Evolutionary conservation across 2,797 vertebrate genomes (phyloP).

Genomic region (Pseudochromis fuscus): DNA sequence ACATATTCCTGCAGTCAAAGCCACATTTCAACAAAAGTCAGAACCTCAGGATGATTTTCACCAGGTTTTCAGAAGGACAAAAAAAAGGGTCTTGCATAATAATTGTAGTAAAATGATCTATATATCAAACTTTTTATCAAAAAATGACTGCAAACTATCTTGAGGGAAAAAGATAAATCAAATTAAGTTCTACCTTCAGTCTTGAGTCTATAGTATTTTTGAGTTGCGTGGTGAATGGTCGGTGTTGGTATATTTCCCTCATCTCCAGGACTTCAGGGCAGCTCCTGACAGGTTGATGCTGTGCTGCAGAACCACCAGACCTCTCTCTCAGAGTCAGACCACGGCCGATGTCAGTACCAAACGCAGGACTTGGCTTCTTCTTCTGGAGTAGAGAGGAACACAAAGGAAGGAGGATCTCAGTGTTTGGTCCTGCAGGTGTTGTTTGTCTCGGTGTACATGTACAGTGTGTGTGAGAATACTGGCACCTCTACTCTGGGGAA

Average conservation of each 20-base stretch:
- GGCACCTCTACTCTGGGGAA: conserved; percentile 87
- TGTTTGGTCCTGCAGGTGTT: background rate
- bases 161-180: background rate
- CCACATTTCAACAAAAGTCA: conserved; percentile 8
- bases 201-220: conserved; percentile 84
- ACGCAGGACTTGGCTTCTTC: conserved; percentile 73
- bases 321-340: conserved; percentile 78
- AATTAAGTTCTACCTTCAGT: conserved; percentile 84
- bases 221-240: conserved; percentile 75
- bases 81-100: background rate
- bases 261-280: conserved; percentile 88
- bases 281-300: conserved; percentile 65
- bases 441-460: background rate
- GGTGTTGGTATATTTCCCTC: conserved; percentile 88
- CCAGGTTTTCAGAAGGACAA: background rate
- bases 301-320: conserved; percentile 9
- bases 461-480: background rate
- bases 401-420: background rate
- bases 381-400: conserved; percentile 72
- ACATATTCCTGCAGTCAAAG: conserved; percentile 87
- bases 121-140: no score
- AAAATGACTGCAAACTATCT: no score
- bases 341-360: conserved; percentile 76
- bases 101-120: background rate
- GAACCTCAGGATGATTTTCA: background rate